phyloP scores from a whole-genome alignment of 2,797 vertebrate species.

The Megalops cyprinoides region DNA sequence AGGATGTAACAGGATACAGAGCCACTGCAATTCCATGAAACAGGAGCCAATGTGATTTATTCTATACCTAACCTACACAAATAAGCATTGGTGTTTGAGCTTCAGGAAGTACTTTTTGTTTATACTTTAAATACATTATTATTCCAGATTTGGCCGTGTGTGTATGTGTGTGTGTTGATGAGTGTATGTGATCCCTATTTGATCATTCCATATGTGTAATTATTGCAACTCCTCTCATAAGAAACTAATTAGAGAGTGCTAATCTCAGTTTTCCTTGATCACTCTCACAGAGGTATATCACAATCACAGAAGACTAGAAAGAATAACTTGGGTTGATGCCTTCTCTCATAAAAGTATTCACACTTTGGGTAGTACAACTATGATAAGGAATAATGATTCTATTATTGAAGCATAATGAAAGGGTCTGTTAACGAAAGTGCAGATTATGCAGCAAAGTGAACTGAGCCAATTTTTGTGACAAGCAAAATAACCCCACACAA shows the following conservation, averaged over 20 bases:
- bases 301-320: not conserved
- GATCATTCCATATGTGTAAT: not conserved
- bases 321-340: not conserved
- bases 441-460: not conserved
- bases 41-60: not conserved
- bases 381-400: constrained; percentile 13
- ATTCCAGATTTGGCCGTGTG: not conserved
- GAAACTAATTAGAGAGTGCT: not conserved
- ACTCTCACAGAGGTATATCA: not conserved
- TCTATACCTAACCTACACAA: too few species aligned
- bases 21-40: not conserved
- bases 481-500: not conserved
- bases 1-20: not conserved
- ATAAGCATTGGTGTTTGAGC: not conserved
- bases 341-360: not conserved
- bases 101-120: not conserved
- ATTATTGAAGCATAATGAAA: constrained; percentile 12
- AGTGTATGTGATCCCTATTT: not conserved
- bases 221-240: not conserved
- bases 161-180: too few species aligned
- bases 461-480: not conserved
- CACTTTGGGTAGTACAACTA: not conserved
- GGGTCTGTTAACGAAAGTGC: not conserved
- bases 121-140: too few species aligned
- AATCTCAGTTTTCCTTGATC: not conserved